Evolutionary conservation across 2,888 invertebrate species (phyloP).

Genomic region (Holacanthella duospinosa): DNA sequence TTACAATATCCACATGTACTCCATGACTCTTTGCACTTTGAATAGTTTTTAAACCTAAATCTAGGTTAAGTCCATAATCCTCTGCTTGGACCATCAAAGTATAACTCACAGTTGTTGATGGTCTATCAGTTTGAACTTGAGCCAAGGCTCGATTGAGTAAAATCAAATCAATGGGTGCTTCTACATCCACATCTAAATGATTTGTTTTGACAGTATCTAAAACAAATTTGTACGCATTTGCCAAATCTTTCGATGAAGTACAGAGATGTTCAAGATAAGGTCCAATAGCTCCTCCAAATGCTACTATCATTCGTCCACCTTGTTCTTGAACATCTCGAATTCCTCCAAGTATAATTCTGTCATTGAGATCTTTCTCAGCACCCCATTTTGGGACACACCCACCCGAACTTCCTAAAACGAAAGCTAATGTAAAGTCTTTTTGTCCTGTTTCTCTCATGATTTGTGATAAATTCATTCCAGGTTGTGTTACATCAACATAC

Average conservation of each 20-base stretch:
- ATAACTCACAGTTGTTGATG: conserved; percentile 25
- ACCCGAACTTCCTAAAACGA: conserved; percentile 26
- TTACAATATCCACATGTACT: conserved; percentile 24
- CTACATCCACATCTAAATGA: conserved; percentile 35
- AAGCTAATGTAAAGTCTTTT: conserved; percentile 29
- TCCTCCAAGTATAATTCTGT: conserved; percentile 18
- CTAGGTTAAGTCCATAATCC: conserved; percentile 20
- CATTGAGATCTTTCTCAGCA: conserved; percentile 20
- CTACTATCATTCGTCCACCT: conserved; percentile 20
- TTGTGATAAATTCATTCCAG: conserved; percentile 20
- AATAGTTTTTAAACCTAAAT: conserved; percentile 18
- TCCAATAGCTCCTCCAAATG: conserved; percentile 22
- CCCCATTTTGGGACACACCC: conserved; percentile 34
- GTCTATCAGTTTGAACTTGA: conserved; percentile 28
- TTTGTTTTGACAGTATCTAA: conserved; percentile 31
- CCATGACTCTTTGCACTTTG: conserved; percentile 15
- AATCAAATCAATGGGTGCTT: conserved; percentile 28
- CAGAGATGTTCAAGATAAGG: conserved; percentile 27
- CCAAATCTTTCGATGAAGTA: conserved; percentile 15
- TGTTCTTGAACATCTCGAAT: conserved; percentile 16
- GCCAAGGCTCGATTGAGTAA: conserved; percentile 29
- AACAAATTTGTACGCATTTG: conserved; percentile 26
- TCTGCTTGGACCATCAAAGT: conserved; percentile 24
- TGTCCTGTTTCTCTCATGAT: conserved; percentile 26
- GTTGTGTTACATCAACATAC: conserved; percentile 27